Base-by-base conservation (phyloP, 1,140 invertebrate genomes). In the Manduca sexta region DNA sequence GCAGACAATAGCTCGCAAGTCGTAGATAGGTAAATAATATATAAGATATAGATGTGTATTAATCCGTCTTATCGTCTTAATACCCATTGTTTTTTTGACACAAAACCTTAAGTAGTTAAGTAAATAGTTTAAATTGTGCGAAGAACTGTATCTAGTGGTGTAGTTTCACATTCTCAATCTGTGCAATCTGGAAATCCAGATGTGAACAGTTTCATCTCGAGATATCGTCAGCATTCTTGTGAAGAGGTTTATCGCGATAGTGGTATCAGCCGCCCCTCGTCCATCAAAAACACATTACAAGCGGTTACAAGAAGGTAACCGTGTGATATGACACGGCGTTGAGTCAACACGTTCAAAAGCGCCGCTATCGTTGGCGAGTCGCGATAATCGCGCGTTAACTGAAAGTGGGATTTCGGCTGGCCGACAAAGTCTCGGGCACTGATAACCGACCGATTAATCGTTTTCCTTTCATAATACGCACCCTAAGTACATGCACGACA, bases 321-420 rank as follows among this genome's bases (percentile, higher is more conserved):
- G 48, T 38, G 61, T 58, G 80, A 81, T 81, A 82, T 51, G 70
- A 60, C 59, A 55, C 39, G 54, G 55, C 53, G 60, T 69, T 74
- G 58, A 69, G 69, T 80, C 71, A 81, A 78, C 71, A 78, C 12
- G 34, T 56, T 79, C 74, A 84, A 81, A 83, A 68, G 60, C 38
- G 49, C 81, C 81, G 81, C 79, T 84, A 84, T 84, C 81, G 48
- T 34, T 2, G 47, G 45, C 52, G 50, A 58, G 51, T 57, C 52
- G 63, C 74, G 70, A 75, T 81, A 57, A 97, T 66, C 97, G 86
- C 17, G 96, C 95, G 89, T 98, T 97, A 6, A 98, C 97, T 69
- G 93, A 96, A 77, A 91, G 89, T 17, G 95, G 98, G 96, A 88
- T 98, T 97, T 88, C 74, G 78, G 76, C 71, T 69, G 64, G 52